Evolutionary conservation across 2,888 invertebrate species (phyloP).

Genomic region (Venustoraphidia nigricollis): DNA sequence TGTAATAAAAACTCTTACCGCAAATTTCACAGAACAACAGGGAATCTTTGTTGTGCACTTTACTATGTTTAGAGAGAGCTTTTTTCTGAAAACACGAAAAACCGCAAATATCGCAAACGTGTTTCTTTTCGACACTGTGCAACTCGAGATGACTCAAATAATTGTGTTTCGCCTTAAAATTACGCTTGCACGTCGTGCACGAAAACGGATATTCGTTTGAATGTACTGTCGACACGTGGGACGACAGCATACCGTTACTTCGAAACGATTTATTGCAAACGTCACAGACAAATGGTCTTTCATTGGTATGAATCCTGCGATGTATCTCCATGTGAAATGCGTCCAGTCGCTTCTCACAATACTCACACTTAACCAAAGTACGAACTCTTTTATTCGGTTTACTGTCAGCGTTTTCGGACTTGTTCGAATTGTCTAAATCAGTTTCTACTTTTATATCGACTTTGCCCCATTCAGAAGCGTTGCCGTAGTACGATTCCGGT

Average conservation of each 20-base stretch:
- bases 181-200: constrained; percentile 10
- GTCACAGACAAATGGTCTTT: constrained; percentile 29
- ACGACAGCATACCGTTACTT: constrained; percentile 9
- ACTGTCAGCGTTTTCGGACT: not conserved
- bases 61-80: constrained; percentile 18
- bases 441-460: too few relatives aligned
- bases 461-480: too few relatives aligned
- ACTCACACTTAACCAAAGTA: constrained; percentile 2
- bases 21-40: constrained; percentile 11
- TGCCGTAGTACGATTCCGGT: too few relatives aligned
- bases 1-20: not conserved
- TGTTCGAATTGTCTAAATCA: not conserved
- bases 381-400: not conserved
- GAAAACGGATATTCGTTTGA: not conserved
- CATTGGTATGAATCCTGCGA: constrained; percentile 27
- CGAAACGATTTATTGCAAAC: constrained; percentile 24
- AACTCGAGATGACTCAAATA: constrained; percentile 18
- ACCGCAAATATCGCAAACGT: constrained; percentile 20
- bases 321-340: constrained; percentile 22
- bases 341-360: constrained; percentile 2
- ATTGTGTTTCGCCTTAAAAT: not conserved
- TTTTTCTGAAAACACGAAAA: constrained; percentile 17
- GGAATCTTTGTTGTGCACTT: constrained; percentile 14
- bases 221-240: constrained; percentile 1
- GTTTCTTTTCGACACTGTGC: constrained; percentile 21